phyloP scores from a whole-genome alignment of 2,113 vertebrate species.

The Neolamprologus brichardi region DNA sequence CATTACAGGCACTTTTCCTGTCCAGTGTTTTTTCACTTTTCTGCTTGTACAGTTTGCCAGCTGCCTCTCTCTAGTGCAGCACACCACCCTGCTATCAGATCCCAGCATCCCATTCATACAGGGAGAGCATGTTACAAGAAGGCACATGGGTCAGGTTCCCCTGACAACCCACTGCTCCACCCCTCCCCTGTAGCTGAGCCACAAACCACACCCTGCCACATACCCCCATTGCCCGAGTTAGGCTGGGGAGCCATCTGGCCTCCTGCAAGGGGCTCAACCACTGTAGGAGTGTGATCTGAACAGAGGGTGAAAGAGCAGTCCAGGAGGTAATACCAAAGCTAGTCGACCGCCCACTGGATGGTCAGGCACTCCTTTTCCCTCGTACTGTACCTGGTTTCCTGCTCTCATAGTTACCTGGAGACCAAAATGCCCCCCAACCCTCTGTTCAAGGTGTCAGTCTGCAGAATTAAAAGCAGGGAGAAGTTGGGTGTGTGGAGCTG shows the following conservation, averaged over 20 bases:
- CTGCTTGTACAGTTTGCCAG: neutral
- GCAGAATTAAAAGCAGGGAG: neutral
- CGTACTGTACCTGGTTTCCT: neutral
- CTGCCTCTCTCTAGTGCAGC: neutral
- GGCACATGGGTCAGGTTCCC: neutral
- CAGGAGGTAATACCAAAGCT: neutral
- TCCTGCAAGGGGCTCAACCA: neutral
- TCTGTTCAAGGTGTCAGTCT: neutral
- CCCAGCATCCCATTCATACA: neutral
- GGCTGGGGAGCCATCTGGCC: neutral
- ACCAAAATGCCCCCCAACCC: neutral
- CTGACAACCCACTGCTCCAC: neutral
- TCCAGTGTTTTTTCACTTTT: neutral
- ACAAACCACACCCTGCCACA: neutral
- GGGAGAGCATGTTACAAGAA: neutral
- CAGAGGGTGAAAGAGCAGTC: neutral
- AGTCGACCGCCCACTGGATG: accelerated
- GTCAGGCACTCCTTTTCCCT: neutral
- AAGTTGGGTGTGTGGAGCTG: neutral
- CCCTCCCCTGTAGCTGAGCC: neutral
- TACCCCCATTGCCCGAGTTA: neutral
- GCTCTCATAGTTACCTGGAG: neutral
- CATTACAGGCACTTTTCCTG: neutral
- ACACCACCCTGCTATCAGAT: neutral
- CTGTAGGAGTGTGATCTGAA: neutral